A percentile compares a stretch with the other conserved stretches of the same genome.
Evolutionary conservation across 1,140 invertebrate genomes (phyloP).

Genomic region (Cyrtorhinus lividipennis): DNA sequence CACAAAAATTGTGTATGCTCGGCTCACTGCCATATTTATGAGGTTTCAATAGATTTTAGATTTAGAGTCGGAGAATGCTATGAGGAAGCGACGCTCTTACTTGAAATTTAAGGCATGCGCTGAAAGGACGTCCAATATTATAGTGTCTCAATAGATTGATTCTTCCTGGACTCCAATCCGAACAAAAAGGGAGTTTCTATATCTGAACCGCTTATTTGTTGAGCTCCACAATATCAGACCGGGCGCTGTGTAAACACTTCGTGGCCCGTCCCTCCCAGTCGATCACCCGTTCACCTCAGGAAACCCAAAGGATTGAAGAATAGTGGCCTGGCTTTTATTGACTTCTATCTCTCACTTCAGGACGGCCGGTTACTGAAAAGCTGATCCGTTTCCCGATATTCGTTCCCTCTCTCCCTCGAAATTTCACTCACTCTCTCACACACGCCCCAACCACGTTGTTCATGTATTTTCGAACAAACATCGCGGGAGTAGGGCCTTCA

Average conservation of each 20-base stretch:
- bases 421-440: not conserved
- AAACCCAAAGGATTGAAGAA: not conserved
- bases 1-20: too few relatives aligned
- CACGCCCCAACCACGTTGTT: not conserved
- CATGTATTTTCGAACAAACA: not conserved
- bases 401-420: too few relatives aligned
- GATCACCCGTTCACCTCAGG: too few relatives aligned
- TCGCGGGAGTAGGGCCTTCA: not conserved
- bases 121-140: too few relatives aligned
- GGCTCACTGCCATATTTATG: too few relatives aligned
- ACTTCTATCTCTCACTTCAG: not conserved
- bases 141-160: too few relatives aligned
- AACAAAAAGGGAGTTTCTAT: not conserved
- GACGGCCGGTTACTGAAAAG: not conserved
- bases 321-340: constrained; percentile 6
- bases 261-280: not conserved
- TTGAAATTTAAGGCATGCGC: too few relatives aligned
- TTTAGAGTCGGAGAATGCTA: too few relatives aligned
- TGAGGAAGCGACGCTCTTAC: too few relatives aligned
- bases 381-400: too few relatives aligned
- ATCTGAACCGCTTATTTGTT: not conserved
- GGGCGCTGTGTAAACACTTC: not conserved
- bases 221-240: not conserved
- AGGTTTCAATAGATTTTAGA: too few relatives aligned
- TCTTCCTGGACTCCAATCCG: not conserved